Percentiles rank a stretch among this genome's conserved stretches.
phyloP scores from a whole-genome alignment of 2,888 invertebrate genomes.

The Chrysolina americana region DNA sequence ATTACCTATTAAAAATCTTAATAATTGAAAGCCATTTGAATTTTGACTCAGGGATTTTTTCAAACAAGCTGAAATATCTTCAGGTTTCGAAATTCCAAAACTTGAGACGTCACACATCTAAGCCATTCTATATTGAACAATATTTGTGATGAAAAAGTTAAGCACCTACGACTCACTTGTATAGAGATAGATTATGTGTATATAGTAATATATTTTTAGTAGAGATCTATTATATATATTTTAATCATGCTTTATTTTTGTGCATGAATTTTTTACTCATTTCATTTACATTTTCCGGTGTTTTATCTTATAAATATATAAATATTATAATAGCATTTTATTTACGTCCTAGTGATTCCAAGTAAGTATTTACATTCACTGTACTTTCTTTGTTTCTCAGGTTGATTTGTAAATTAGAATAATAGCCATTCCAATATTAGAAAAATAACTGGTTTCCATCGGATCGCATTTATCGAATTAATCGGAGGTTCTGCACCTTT shows the following conservation, averaged over 20 bases:
- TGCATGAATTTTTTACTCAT: conserved; percentile 33
- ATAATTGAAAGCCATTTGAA: too few relatives aligned
- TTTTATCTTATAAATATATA: conserved; percentile 45
- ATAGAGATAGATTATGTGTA: conserved; percentile 22
- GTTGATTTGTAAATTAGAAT: too few relatives aligned
- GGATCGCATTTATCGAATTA: too few relatives aligned
- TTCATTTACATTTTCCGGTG: conserved; percentile 26
- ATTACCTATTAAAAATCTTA: too few relatives aligned
- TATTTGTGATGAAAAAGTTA: conserved; percentile 17
- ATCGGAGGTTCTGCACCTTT: too few relatives aligned
- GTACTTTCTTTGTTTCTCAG: too few relatives aligned
- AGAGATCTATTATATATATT: conserved; percentile 39
- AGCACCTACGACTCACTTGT: conserved; percentile 10
- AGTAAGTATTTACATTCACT: too few relatives aligned
- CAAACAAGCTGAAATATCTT: too few relatives aligned
- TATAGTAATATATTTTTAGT: conserved; percentile 42
- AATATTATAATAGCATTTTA: conserved; percentile 32
- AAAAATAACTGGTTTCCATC: not conserved
- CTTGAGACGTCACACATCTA: not conserved
- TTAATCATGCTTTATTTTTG: conserved; percentile 42
- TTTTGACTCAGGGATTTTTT: too few relatives aligned
- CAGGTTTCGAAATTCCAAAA: too few relatives aligned
- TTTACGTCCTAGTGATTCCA: not conserved
- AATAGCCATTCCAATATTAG: not conserved
- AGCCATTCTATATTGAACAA: conserved; percentile 12